A percentile compares a stretch with the other conserved stretches of the same genome.
phyloP scores from a whole-genome alignment of 2,797 vertebrate species.

The Cryptoblepharus egeriae region DNA sequence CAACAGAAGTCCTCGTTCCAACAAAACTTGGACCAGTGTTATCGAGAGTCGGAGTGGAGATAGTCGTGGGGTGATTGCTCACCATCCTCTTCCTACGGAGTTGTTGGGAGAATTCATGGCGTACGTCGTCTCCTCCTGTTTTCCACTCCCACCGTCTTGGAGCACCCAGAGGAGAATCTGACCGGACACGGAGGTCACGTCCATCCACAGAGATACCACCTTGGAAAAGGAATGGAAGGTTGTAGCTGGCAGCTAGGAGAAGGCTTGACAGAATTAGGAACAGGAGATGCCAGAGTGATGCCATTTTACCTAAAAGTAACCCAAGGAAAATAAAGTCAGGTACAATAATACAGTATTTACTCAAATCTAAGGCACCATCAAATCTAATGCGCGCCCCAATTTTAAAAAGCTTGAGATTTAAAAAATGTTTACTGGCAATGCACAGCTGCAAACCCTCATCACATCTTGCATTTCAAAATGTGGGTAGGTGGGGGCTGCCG shows the following conservation, averaged over 20 bases:
- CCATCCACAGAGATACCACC: fast-evolving
- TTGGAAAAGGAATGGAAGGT: neutral
- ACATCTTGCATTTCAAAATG: neutral
- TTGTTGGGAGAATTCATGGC: neutral
- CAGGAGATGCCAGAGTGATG: neutral
- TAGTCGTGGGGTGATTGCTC: fast-evolving
- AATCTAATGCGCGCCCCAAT: no score
- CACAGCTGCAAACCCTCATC: neutral
- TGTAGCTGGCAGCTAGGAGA: neutral
- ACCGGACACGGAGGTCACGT: fast-evolving
- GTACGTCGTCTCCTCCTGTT: fast-evolving
- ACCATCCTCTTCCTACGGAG: constrained; percentile 30
- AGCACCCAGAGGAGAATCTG: neutral
- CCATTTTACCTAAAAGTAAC: constrained; percentile 39
- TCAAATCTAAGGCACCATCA: no score
- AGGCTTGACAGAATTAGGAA: neutral
- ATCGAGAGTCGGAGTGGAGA: no score
- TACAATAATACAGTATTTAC: neutral
- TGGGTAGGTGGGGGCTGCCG: no score
- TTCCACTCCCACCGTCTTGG: constrained; percentile 25
- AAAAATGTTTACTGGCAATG: no score
- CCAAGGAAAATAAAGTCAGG: neutral
- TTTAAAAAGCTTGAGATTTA: no score
- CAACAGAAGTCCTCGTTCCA: no score
- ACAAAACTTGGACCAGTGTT: no score